Percentiles rank a stretch among this genome's conserved stretches.
Evolutionary conservation across 2,888 invertebrate genomes (phyloP).

Genomic region (Mycogona germanica): DNA sequence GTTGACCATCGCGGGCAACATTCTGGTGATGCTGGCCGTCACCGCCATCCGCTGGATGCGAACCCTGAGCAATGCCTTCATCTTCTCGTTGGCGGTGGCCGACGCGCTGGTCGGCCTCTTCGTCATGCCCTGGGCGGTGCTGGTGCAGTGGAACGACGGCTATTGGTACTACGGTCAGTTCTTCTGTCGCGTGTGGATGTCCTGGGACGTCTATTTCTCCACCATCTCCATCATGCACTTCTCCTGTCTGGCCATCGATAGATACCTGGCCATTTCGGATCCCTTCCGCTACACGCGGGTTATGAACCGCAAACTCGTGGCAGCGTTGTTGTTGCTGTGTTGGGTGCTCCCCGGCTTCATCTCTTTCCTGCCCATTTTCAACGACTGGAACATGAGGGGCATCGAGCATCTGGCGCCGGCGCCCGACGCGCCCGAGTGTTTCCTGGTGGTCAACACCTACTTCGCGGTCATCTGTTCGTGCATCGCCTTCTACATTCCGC

Average conservation of each 20-base stretch:
- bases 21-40: conserved; percentile 84
- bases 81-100: conserved; percentile 90
- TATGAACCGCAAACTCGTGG: conserved; percentile 49
- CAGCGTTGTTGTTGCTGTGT: conserved; percentile 65
- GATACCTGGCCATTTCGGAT: conserved; percentile 89
- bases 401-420: conserved; percentile 23
- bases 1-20: conserved; percentile 81
- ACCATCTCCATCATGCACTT: conserved; percentile 41
- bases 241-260: conserved; percentile 88
- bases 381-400: conserved; percentile 61
- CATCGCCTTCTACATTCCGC: conserved; percentile 79
- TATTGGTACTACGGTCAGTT: conserved; percentile 24
- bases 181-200: conserved; percentile 26
- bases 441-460: conserved; percentile 61
- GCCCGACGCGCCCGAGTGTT: conserved; percentile 48
- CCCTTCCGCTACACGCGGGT: conserved; percentile 90
- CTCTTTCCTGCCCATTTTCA: conserved; percentile 80
- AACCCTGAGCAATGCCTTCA: conserved; percentile 92
- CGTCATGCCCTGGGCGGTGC: conserved; percentile 59
- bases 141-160: conserved; percentile 24
- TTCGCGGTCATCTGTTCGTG: conserved; percentile 69
- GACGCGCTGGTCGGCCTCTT: conserved; percentile 91
- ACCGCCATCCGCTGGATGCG: conserved; percentile 64
- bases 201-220: conserved; percentile 31
- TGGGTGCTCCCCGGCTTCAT: conserved; percentile 95